Evolutionary conservation across 2,888 invertebrate species (phyloP), one percentile per base, ranked within the genome.

Genomic region (Cantharis rustica): DNA sequence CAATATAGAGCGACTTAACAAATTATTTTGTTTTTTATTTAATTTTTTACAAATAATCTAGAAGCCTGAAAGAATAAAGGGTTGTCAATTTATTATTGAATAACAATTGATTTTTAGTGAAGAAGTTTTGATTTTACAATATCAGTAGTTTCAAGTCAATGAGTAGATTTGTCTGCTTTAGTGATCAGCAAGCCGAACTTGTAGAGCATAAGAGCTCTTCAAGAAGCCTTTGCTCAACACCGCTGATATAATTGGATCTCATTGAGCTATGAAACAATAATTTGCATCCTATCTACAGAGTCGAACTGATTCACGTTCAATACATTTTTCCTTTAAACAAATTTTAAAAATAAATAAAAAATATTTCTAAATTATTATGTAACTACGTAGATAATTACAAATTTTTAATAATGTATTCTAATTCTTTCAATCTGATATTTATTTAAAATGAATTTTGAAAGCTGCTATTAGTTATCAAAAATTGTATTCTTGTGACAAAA

Each of bases 221-320:
- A 75, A 13, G 68, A 77, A 79, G 68, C 79, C 80, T 81, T 81
- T 81, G 79, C 77, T 64, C 75, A 78, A 77, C 79, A 75, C 79
- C 79, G 79, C 78, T 75, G 71, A 81, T 80, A 80, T 81, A 81
- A 81, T 81, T 81, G 81, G 81, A 81, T 75, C 77, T 72, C 76
- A 78, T 77, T 72, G 78, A 73, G 75, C 71, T 72, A 79, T 75
- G 75, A 80, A 77, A 79, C 75, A 79, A 79, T 76, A 81, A 79
- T 79, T 75, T 66, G 64, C 31, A 64, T 16, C 61, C 47, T 69
- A 61, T 61, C 26, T 73, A 61, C 72, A 75, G 75, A 72, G 75
- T 70, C 63, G 70, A 70, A 77, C 72, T 20, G 16, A 68, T 68
- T 68, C 26, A 68, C 31, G 11, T 13, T 68, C 3, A 23, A 23